Evolutionary conservation across 2,113 vertebrate genomes (phyloP).

Genomic region (Pterophyllum scalare): DNA sequence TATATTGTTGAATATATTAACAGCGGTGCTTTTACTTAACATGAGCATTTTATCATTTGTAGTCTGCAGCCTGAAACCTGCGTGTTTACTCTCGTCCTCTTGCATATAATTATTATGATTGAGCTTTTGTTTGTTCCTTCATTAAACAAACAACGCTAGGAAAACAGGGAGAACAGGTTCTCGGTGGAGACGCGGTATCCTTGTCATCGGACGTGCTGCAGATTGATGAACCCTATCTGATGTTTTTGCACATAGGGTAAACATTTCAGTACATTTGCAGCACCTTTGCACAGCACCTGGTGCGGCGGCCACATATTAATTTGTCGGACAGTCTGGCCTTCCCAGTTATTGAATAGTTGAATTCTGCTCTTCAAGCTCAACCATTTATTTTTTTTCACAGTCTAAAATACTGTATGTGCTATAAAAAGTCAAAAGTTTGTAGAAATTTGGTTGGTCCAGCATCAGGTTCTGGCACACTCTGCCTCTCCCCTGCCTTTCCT

Average conservation of each 20-base stretch:
- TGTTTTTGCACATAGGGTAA: neutral
- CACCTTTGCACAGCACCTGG: neutral
- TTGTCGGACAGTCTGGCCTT: neutral
- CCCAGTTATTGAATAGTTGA: neutral
- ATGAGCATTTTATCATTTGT: too few species aligned
- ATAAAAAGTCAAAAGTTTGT: neutral
- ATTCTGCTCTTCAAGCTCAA: neutral
- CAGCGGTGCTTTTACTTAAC: too few species aligned
- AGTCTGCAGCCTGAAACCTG: too few species aligned
- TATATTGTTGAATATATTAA: too few species aligned
- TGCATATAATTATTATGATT: too few species aligned
- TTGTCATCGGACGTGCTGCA: neutral
- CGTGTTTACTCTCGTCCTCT: too few species aligned
- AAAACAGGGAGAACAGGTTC: neutral
- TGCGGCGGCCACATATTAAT: neutral
- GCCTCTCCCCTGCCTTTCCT: constrained; percentile 27
- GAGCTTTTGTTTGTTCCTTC: too few species aligned
- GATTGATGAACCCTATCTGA: neutral
- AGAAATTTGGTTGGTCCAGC: neutral
- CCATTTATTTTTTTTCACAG: neutral
- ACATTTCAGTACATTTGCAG: neutral
- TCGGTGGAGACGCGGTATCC: neutral
- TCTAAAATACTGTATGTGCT: neutral
- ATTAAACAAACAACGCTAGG: neutral
- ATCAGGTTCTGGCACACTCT: constrained; percentile 54